Percentiles rank a stretch among this genome's conserved stretches.
These are phyloP conservation scores for Haliclona indistincta DNA, from an alignment of 37 sponge, comb jelly and placozoan species.

Conservation along the genomic window DNA sequence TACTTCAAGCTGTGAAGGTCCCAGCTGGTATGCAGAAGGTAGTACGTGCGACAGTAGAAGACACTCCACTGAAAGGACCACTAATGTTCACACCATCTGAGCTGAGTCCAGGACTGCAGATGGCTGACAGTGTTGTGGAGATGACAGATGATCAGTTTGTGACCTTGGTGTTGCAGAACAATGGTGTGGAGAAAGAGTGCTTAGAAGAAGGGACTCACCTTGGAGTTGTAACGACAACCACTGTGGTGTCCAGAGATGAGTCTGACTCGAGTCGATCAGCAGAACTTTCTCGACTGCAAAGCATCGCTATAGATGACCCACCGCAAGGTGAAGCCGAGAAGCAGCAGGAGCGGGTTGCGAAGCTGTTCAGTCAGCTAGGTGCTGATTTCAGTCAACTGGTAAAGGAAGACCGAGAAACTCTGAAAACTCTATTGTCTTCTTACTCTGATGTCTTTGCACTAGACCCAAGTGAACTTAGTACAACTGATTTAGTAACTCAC, in stretches of 20 bases:
- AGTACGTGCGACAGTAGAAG: background rate
- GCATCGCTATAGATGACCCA: background rate
- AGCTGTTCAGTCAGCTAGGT: background rate
- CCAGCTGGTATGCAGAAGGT: background rate
- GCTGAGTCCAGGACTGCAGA: too few species aligned
- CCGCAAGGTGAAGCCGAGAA: background rate
- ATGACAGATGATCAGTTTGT: background rate
- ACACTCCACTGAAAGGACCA: background rate
- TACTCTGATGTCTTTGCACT: conserved; percentile 36
- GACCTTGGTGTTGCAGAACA: background rate
- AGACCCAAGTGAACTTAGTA: conserved; percentile 33
- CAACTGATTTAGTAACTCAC: conserved; percentile 14
- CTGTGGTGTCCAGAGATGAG: background rate
- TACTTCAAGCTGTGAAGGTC: conserved; percentile 14
- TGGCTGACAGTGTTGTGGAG: background rate
- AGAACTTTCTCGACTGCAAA: too few species aligned
- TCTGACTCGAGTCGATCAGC: background rate
- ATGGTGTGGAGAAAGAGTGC: background rate
- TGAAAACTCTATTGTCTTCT: background rate
- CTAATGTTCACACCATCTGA: background rate
- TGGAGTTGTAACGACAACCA: background rate
- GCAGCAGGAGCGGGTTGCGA: background rate
- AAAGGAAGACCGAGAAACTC: too few species aligned
- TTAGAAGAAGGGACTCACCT: background rate
- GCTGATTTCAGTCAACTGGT: background rate